Evolutionary conservation across 2,113 vertebrate genomes (phyloP).

Genomic region (Elephas maximus): DNA sequence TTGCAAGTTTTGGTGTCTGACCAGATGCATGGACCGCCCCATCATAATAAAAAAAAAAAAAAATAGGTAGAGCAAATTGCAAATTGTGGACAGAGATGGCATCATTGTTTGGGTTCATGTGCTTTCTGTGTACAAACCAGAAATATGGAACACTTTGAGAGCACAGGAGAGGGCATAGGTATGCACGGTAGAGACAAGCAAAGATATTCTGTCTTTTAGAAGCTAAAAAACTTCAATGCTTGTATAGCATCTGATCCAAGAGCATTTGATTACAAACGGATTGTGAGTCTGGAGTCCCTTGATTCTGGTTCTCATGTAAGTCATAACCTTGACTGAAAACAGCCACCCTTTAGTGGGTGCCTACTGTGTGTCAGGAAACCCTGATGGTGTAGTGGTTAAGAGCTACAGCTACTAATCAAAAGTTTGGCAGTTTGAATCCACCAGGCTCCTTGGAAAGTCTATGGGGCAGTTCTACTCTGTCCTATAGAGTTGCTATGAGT

Average conservation of each 20-base stretch:
- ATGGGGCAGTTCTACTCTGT: too few species aligned
- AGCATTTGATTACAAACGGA: background rate
- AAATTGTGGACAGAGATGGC: conserved; percentile 54
- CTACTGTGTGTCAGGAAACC: background rate
- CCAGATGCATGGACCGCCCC: conserved; percentile 66
- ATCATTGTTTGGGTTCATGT: background rate
- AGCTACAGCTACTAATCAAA: too few species aligned
- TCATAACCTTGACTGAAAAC: background rate
- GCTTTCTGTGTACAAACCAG: background rate
- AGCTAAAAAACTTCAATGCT: background rate
- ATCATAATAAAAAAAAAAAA: too few species aligned
- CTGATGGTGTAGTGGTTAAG: too few species aligned
- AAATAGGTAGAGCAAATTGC: conserved; percentile 76
- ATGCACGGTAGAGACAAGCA: too few species aligned
- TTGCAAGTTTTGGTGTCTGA: conserved; percentile 62
- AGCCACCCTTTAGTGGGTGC: background rate
- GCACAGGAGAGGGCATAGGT: background rate
- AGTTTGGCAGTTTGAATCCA: too few species aligned
- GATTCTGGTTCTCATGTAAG: background rate
- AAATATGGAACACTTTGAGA: background rate
- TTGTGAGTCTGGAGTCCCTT: background rate
- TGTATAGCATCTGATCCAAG: background rate
- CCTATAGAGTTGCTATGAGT: too few species aligned
- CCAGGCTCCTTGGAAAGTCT: too few species aligned
- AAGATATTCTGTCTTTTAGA: background rate